Conservation (phyloP, 2,888 invertebrate genomes). For the Temnothorax rugatulus region DNA sequence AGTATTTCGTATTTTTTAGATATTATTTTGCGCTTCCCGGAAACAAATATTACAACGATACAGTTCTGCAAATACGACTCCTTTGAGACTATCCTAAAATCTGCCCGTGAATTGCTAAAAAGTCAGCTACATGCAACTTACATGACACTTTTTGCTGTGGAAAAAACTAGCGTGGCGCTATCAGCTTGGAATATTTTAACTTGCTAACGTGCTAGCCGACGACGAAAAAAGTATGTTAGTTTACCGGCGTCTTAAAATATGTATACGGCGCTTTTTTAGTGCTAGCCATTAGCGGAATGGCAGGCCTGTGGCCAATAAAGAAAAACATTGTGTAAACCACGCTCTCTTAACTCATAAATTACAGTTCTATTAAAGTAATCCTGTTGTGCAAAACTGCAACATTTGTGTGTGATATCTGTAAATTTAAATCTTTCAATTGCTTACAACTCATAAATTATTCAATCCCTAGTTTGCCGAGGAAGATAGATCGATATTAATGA, state of each 20-base stretch:
- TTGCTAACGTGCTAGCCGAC: conserved; percentile 7
- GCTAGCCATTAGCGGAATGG: conserved; percentile 6
- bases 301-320: conserved; percentile 3
- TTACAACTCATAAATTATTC: conserved; percentile 16
- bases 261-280: conserved; percentile 14
- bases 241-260: conserved; percentile 19
- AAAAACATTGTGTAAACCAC: conserved; percentile 4
- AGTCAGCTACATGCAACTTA: not conserved
- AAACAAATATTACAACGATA: not conserved
- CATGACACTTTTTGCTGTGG: not conserved
- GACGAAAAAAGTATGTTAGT: conserved; percentile 21
- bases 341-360: not conserved
- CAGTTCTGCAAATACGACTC: not conserved
- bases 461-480: not conserved
- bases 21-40: not conserved
- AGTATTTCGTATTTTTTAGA: not conserved
- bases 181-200: conserved; percentile 46
- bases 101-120: conserved; percentile 14
- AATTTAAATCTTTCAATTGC: conserved; percentile 10
- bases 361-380: not conserved
- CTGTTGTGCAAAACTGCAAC: not conserved
- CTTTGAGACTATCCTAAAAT: conserved; percentile 1
- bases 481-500: conserved; percentile 3
- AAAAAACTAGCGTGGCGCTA: not conserved
- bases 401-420: not conserved